Percentiles rank a stretch among this genome's conserved stretches.
phyloP scores from a whole-genome alignment of 2,888 invertebrate species.

The Heteromyza rotundicornis region DNA sequence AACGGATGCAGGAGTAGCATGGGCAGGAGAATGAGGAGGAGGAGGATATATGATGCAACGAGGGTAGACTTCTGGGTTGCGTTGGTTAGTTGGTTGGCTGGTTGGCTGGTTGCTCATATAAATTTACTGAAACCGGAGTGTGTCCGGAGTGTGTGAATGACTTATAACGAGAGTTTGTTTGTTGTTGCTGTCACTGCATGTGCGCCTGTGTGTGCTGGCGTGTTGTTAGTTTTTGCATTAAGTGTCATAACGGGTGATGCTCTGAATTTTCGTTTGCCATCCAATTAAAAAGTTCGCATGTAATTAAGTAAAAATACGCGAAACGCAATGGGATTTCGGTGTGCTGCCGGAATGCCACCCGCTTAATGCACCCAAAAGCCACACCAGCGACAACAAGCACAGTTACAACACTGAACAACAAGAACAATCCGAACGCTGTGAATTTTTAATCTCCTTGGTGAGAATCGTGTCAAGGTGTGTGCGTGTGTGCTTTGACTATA shows the following conservation, averaged over 20 bases:
- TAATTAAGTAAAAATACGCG: slow-evolving; percentile 12
- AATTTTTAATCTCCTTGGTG: not conserved
- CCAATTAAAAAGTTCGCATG: slow-evolving; percentile 17
- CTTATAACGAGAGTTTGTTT: slow-evolving; percentile 3
- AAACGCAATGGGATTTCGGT: not conserved
- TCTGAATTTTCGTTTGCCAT: slow-evolving; percentile 10
- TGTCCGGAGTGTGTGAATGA: slow-evolving; percentile 13
- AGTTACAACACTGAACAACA: not conserved
- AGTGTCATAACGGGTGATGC: slow-evolving; percentile 2
- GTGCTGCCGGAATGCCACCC: not conserved
- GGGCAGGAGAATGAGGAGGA: not conserved
- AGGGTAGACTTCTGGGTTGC: not conserved
- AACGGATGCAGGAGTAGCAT: too few relatives aligned
- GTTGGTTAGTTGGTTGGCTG: too few relatives aligned
- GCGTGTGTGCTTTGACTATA: not conserved
- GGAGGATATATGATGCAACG: not conserved
- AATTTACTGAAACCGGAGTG: slow-evolving; percentile 3
- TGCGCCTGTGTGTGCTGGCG: not conserved
- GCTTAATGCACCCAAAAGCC: not conserved
- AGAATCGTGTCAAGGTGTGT: slow-evolving; percentile 2
- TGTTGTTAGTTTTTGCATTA: not conserved
- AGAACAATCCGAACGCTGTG: not conserved
- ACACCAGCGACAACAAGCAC: not conserved
- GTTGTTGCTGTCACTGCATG: not conserved
- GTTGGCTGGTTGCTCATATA: not conserved